Conservation (phyloP, 2,113 vertebrate species). For the Zosterops hypoxanthus region DNA sequence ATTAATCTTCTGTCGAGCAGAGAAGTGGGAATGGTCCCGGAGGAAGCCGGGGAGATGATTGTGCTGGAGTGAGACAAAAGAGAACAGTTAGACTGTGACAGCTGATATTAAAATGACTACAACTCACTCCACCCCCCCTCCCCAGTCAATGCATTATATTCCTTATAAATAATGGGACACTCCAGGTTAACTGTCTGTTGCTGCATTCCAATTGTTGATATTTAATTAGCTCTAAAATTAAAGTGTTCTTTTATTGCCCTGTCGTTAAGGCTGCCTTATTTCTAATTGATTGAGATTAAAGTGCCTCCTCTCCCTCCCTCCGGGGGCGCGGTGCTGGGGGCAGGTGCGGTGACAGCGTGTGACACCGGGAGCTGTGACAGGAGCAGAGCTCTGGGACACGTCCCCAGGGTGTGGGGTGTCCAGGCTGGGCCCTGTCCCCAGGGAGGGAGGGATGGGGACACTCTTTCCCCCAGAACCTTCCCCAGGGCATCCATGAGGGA, state of each 20-base stretch:
- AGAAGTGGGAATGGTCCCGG: constrained; percentile 31
- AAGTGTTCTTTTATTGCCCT: constrained; percentile 72
- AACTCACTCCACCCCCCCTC: constrained; percentile 63
- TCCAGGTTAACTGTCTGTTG: constrained; percentile 79
- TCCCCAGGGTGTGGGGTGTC: fast-evolving
- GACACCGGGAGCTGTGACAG: background rate
- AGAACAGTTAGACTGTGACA: constrained; percentile 69
- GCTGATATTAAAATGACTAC: constrained; percentile 75
- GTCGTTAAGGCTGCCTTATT: constrained; percentile 53
- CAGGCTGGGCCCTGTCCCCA: background rate
- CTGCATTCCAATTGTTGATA: constrained; percentile 79
- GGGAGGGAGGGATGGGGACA: background rate
- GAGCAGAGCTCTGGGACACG: background rate
- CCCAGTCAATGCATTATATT: constrained; percentile 58
- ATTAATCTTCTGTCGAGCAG: constrained; percentile 61
- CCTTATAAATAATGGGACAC: constrained; percentile 77
- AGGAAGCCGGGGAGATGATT: constrained; percentile 54
- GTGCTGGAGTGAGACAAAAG: constrained; percentile 65
- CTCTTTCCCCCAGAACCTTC: background rate
- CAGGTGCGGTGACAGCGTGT: background rate
- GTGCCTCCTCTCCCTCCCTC: constrained; percentile 9
- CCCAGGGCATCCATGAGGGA: fast-evolving
- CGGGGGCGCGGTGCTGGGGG: constrained; percentile 22
- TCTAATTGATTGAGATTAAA: constrained; percentile 77
- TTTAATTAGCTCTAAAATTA: constrained; percentile 84